Conservation (phyloP, 2,113 vertebrate genomes). For the Grallaria varia region DNA sequence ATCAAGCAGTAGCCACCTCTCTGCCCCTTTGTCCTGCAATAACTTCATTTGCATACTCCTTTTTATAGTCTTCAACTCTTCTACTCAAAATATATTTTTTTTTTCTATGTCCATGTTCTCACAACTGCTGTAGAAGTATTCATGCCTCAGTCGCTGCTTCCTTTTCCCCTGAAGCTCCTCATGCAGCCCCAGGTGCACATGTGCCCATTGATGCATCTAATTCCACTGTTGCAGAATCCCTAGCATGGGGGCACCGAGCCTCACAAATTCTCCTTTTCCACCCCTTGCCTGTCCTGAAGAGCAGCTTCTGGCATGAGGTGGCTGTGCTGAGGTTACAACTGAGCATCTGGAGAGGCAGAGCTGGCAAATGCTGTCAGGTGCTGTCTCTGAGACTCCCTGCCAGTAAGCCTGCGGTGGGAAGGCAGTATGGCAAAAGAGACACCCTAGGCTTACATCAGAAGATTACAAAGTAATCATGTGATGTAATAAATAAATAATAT, state of each 20-base stretch:
- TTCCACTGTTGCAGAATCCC: background rate
- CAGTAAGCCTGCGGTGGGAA: background rate
- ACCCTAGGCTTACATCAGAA: background rate
- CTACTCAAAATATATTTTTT: background rate
- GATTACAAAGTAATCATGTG: background rate
- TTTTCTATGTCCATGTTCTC: background rate
- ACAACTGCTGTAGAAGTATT: background rate
- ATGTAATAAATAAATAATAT: background rate
- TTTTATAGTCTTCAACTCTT: background rate
- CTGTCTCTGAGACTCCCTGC: background rate
- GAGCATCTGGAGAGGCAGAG: background rate
- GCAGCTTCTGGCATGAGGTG: background rate
- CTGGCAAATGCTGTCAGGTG: background rate
- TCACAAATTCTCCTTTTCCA: background rate
- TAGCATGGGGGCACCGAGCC: rapidly evolving
- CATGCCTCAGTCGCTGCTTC: background rate
- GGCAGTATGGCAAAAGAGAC: background rate
- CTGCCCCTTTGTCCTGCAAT: background rate
- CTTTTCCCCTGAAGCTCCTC: background rate
- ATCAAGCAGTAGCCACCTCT: background rate
- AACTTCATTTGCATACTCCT: background rate
- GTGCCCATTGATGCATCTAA: background rate
- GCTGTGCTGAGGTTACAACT: background rate
- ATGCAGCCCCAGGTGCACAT: background rate
- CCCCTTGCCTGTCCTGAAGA: background rate